These are phyloP conservation scores for Ophion slaviceki DNA, from an alignment of 2,888 invertebrate genomes.

Conservation along the genomic window DNA sequence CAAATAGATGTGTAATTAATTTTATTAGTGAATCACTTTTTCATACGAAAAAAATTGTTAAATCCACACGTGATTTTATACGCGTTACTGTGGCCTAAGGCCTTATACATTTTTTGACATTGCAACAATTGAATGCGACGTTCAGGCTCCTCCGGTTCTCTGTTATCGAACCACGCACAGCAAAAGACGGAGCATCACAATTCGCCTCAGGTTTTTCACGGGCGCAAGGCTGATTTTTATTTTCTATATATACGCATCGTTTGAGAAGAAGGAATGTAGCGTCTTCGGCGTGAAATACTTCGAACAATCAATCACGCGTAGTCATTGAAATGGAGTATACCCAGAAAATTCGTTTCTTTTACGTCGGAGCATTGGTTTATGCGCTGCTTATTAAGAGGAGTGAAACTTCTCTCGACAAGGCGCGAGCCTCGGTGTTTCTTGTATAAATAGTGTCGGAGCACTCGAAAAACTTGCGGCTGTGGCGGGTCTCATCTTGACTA, in stretches of 20 bases:
- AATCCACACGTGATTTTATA: no score
- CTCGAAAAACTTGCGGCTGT: constrained; percentile 16
- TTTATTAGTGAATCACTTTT: no score
- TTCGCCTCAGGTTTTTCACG: no score
- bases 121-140: no score
- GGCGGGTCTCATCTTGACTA: constrained; percentile 50
- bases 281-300: not conserved
- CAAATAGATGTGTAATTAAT: no score
- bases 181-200: no score
- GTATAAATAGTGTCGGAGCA: constrained; percentile 42
- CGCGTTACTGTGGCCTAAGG: no score
- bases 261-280: not conserved
- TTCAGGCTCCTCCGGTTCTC: no score
- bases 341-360: constrained; percentile 3
- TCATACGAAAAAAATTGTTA: no score
- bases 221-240: no score
- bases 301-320: constrained; percentile 31
- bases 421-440: constrained; percentile 22
- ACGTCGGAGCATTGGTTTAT: not conserved
- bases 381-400: constrained; percentile 24
- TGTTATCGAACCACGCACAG: no score
- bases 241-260: not conserved
- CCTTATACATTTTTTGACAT: no score
- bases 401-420: constrained; percentile 32
- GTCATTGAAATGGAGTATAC: constrained; percentile 3